A percentile compares a stretch with the other conserved stretches of the same genome.
These are phyloP conservation scores for Geodia barretti DNA, from an alignment of 37 sponge, comb jelly and placozoan species.

Conservation along the genomic window DNA sequence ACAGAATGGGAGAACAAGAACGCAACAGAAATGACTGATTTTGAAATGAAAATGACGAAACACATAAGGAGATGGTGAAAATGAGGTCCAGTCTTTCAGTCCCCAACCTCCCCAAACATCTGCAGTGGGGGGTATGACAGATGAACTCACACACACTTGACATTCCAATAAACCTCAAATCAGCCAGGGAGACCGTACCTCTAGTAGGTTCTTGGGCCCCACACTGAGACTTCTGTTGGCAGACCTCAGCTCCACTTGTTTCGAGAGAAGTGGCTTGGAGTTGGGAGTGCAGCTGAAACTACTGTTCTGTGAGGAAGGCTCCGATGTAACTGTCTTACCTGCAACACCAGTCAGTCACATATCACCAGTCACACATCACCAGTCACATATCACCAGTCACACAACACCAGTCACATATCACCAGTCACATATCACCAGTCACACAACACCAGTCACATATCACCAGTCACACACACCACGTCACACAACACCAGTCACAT, in stretches of 20 bases:
- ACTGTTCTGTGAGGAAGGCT: constrained; percentile 16
- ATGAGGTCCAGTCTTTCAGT: neutral
- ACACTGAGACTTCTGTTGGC: neutral
- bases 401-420: no score
- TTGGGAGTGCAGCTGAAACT: constrained; percentile 6
- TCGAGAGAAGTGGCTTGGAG: neutral
- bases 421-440: no score
- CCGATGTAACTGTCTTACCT: neutral
- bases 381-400: no score
- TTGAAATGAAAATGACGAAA: neutral
- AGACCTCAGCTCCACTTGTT: neutral
- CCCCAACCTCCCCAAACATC: constrained; percentile 31
- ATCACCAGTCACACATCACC: no score
- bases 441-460: no score
- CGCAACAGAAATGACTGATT: no score
- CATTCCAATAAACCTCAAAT: neutral
- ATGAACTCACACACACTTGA: neutral
- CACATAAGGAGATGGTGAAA: neutral
- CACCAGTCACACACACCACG: no score
- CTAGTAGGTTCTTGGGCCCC: constrained; percentile 59
- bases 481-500: no score
- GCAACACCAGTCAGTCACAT: no score
- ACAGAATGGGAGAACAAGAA: no score
- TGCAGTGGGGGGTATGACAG: neutral
- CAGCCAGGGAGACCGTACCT: no score